phyloP scores from a whole-genome alignment of 64 coral and sea anemone species.

The Montipora cactus region DNA sequence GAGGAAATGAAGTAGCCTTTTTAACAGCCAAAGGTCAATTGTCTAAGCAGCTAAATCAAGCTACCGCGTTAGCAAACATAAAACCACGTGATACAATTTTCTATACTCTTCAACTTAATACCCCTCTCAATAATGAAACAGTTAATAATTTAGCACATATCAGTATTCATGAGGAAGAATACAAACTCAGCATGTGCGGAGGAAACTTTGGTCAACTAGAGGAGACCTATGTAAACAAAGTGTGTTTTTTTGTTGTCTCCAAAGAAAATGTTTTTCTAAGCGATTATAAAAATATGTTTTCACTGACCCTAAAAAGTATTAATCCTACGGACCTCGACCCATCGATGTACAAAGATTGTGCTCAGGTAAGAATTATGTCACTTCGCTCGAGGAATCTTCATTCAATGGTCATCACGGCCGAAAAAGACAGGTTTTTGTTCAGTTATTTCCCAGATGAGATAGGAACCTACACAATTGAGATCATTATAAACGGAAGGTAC shows the following conservation, averaged over 20 bases:
- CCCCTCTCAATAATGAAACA: neutral
- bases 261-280: neutral
- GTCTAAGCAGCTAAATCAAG: neutral
- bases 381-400: neutral
- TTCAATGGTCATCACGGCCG: neutral
- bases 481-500: neutral
- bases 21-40: neutral
- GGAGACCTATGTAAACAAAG: neutral
- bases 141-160: neutral
- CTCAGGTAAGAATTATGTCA: neutral
- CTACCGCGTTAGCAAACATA: neutral
- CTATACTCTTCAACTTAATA: neutral
- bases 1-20: neutral
- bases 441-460: neutral
- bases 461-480: constrained; percentile 6
- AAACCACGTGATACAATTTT: neutral
- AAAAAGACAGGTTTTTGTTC: neutral
- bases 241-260: neutral
- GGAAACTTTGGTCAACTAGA: neutral
- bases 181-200: neutral
- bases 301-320: neutral
- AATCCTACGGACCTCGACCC: neutral
- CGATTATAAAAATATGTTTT: neutral
- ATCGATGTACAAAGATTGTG: neutral
- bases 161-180: neutral